Conservation (phyloP, 2,797 vertebrate species). For the Lutjanus argentimaculatus region DNA sequence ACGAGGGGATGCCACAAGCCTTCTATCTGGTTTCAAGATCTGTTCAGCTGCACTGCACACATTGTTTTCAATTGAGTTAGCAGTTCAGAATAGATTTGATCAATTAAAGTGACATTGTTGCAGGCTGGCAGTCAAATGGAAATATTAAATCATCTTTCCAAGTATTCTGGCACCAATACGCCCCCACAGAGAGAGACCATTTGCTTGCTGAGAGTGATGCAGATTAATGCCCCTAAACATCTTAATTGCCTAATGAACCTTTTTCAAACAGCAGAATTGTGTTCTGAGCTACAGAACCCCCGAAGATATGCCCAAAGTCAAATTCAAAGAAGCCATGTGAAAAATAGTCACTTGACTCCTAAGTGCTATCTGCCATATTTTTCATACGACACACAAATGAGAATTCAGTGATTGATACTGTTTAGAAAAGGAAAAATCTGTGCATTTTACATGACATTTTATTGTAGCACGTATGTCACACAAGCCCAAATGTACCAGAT, state of each 20-base stretch:
- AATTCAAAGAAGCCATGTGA: slow-evolving; percentile 45
- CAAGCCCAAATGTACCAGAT: slow-evolving; percentile 16
- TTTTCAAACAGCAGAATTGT: slow-evolving; percentile 68
- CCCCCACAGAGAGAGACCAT: slow-evolving; percentile 62
- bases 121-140: slow-evolving; percentile 82
- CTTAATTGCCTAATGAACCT: slow-evolving; percentile 80
- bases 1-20: slow-evolving; percentile 65
- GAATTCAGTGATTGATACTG: slow-evolving; percentile 31
- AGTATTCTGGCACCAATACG: slow-evolving; percentile 75
- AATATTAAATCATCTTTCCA: slow-evolving; percentile 83
- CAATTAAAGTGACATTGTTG: slow-evolving; percentile 82
- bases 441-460: neutral
- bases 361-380: slow-evolving; percentile 39
- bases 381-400: slow-evolving; percentile 35
- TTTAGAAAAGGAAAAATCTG: neutral
- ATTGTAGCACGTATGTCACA: slow-evolving; percentile 26
- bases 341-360: slow-evolving; percentile 40
- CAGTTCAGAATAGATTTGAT: slow-evolving; percentile 82
- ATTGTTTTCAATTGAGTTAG: slow-evolving; percentile 84
- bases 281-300: slow-evolving; percentile 56
- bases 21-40: slow-evolving; percentile 74
- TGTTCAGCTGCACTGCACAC: slow-evolving; percentile 79
- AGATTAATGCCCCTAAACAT: slow-evolving; percentile 76
- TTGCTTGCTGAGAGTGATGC: slow-evolving; percentile 70
- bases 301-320: slow-evolving; percentile 56